Percentiles rank a stretch among this genome's conserved stretches.
Conservation (phyloP, 2,797 vertebrate species). For the Podarcis lilfordi region DNA sequence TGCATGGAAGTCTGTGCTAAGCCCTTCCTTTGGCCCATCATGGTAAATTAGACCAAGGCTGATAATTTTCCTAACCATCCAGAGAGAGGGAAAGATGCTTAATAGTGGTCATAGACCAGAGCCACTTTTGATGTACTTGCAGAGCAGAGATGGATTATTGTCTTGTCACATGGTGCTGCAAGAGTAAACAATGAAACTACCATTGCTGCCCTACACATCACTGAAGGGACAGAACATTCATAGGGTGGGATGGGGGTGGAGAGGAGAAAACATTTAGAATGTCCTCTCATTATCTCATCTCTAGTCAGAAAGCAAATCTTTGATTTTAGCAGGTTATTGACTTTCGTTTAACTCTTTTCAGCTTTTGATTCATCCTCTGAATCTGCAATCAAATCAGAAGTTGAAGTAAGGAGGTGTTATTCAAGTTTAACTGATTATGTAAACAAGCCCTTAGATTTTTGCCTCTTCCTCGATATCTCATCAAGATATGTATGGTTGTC, state of each 20-base stretch:
- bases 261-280: neutral
- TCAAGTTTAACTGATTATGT: neutral
- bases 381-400: constrained; percentile 18
- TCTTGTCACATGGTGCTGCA: neutral
- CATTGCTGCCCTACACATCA: neutral
- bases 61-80: neutral
- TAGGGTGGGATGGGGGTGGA: neutral
- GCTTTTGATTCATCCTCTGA: neutral
- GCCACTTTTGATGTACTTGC: neutral
- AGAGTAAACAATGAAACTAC: neutral
- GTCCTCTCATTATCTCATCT: neutral
- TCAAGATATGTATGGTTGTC: neutral
- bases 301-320: neutral
- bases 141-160: neutral
- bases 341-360: constrained; percentile 16
- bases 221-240: neutral
- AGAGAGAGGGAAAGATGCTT: neutral
- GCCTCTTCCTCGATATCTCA: neutral
- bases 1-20: neutral
- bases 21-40: neutral
- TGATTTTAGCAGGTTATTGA: constrained; percentile 6
- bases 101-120: neutral
- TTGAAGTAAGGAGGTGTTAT: neutral
- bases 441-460: neutral
- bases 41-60: neutral